Evolutionary conservation across 1,140 invertebrate genomes (phyloP), one percentile per base, ranked within the genome.

Genomic region (Lamellibrachia luymesi): DNA sequence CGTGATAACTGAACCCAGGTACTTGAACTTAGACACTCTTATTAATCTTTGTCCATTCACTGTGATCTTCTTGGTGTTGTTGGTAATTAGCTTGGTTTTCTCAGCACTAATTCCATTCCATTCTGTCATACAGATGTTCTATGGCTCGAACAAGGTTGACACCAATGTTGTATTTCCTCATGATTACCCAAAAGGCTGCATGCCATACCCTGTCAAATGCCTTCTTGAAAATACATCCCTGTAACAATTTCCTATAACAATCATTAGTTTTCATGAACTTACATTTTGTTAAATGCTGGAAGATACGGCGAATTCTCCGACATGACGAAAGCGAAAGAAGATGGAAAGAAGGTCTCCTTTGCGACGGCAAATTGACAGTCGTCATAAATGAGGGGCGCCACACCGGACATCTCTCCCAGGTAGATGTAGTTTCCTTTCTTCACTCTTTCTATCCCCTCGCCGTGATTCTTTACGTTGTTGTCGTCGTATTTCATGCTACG

Each of bases 231-330:
- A 38, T 38, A 38, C 38, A 38, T 38, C 38, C 38, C 38, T 38
- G 38, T 38, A 38, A 38, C 38, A 38, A 38, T 38, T 38, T 38
- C 38, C 38, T 38, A 38, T 38, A 38, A 38, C 1, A 80, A 80
- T 22, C 64, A 8, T 17, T 80, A 22, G 7, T 22, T 80, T 80
- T 80, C 64, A 80, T 80, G 64, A 80, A 91, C 91, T 92, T 27
- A 92, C 92, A 51, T 92, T 38, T 92, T 64, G 51, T 92, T 92
- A 27, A 92, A 51, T 51, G 51, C 27, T 10, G 92, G 92, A 51
- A 92, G 92, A 8, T 92, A 92, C 27, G 92, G 92, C 10, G 92
- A 92, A 38, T 92, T 92, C 92, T 92, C 92, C 50, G 92, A n/a
- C 27, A 92, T 51, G 4, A 92, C 92, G 13, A 92, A 92, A 13